Evolutionary conservation across 2,888 invertebrate genomes (phyloP).

Genomic region (Campoplex nolae): DNA sequence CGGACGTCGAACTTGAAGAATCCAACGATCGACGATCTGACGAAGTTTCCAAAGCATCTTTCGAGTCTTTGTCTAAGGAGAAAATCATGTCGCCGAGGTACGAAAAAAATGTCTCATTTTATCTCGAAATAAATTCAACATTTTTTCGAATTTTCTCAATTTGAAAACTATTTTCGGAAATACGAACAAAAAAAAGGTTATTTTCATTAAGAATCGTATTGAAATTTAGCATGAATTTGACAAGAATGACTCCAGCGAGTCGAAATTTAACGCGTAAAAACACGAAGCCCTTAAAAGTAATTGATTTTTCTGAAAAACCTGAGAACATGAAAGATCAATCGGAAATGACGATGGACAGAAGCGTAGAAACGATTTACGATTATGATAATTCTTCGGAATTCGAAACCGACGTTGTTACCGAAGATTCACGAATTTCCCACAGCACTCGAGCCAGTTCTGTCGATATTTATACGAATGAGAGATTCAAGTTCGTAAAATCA

Average conservation of each 20-base stretch:
- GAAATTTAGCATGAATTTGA: slow-evolving; percentile 23
- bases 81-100: slow-evolving; percentile 66
- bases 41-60: slow-evolving; percentile 1
- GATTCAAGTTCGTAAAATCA: slow-evolving; percentile 74
- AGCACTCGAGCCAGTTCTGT: slow-evolving; percentile 62
- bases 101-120: neutral
- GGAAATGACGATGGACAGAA: slow-evolving; percentile 10
- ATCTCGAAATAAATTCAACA: too few relatives aligned
- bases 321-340: neutral
- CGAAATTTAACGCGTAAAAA: slow-evolving; percentile 51
- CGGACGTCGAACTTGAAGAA: slow-evolving; percentile 14
- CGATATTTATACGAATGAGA: slow-evolving; percentile 70
- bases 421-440: slow-evolving; percentile 27
- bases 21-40: slow-evolving; percentile 1
- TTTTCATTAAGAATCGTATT: neutral
- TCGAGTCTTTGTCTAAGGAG: slow-evolving; percentile 49
- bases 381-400: slow-evolving; percentile 23
- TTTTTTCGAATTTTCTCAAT: neutral
- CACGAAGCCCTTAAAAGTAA: slow-evolving; percentile 29
- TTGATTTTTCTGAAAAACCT: slow-evolving; percentile 20
- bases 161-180: neutral
- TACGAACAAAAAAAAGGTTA: neutral
- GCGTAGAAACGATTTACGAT: slow-evolving; percentile 25
- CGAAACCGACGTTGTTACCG: slow-evolving; percentile 4
- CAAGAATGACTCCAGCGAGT: slow-evolving; percentile 46